Evolutionary conservation across 2,888 invertebrate species (phyloP).

Genomic region (Platycheirus rosarum): DNA sequence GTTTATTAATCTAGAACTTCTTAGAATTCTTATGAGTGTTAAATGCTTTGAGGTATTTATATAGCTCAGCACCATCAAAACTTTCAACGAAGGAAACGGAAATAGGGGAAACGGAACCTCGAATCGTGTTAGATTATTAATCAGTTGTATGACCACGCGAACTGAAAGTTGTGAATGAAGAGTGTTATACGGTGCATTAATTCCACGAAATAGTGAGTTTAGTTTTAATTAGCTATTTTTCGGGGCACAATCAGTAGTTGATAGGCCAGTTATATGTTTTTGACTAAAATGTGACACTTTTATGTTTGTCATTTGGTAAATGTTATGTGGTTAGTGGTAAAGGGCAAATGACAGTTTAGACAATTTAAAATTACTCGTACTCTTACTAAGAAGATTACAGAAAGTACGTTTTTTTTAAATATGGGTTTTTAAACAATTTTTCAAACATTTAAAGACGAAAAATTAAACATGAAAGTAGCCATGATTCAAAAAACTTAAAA

Average conservation of each 20-base stretch:
- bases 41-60: constrained; percentile 48
- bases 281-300: neutral
- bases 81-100: constrained; percentile 26
- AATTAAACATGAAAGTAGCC: too few relatives aligned
- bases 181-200: constrained; percentile 20
- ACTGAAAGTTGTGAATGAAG: constrained; percentile 37
- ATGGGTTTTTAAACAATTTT: too few relatives aligned
- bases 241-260: too few relatives aligned
- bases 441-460: too few relatives aligned
- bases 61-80: constrained; percentile 11
- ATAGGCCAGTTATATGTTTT: too few relatives aligned
- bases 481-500: too few relatives aligned
- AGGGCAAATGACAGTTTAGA: too few relatives aligned
- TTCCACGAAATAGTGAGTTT: constrained; percentile 4
- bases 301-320: too few relatives aligned
- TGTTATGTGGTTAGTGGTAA: too few relatives aligned
- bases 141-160: constrained; percentile 50
- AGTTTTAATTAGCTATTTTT: neutral
- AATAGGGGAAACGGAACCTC: constrained; percentile 42
- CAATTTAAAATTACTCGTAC: too few relatives aligned
- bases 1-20: neutral
- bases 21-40: constrained; percentile 30
- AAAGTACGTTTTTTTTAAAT: too few relatives aligned
- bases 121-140: constrained; percentile 57
- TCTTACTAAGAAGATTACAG: too few relatives aligned